These are phyloP conservation scores for Eurois occulta DNA, from an alignment of 2,888 invertebrate species.

Conservation along the genomic window DNA sequence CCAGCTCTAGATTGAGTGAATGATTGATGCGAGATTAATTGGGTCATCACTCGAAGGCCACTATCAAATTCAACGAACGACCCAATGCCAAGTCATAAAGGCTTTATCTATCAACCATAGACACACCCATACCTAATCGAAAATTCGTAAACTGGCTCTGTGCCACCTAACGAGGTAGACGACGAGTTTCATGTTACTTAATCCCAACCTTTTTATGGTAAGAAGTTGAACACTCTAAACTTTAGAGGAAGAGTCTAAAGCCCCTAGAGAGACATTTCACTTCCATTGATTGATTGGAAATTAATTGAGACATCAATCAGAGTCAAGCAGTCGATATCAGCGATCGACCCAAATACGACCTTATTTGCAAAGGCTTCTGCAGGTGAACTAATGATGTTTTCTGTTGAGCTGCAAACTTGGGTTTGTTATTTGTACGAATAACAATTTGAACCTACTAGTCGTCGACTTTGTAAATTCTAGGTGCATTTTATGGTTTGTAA, in stretches of 20 bases:
- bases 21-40: conserved; percentile 36
- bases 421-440: not conserved
- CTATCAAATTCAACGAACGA: conserved; percentile 1
- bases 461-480: not conserved
- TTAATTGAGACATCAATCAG: conserved; percentile 29
- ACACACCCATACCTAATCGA: not conserved
- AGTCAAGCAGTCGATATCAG: not conserved
- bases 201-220: not conserved
- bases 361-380: conserved; percentile 23
- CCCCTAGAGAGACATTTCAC: not conserved
- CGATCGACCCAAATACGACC: conserved; percentile 12
- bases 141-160: not conserved
- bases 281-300: conserved; percentile 14
- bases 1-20: conserved; percentile 22
- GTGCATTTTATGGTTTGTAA: conserved; percentile 6
- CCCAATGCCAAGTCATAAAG: not conserved
- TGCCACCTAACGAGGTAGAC: not conserved
- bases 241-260: no score
- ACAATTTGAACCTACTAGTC: not conserved
- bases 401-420: not conserved
- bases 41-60: conserved; percentile 29
- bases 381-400: conserved; percentile 19
- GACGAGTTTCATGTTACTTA: not conserved
- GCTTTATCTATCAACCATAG: not conserved
- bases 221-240: not conserved